Base-by-base conservation (phyloP, 2,888 invertebrate genomes). In the Chymomyza caudatula region DNA sequence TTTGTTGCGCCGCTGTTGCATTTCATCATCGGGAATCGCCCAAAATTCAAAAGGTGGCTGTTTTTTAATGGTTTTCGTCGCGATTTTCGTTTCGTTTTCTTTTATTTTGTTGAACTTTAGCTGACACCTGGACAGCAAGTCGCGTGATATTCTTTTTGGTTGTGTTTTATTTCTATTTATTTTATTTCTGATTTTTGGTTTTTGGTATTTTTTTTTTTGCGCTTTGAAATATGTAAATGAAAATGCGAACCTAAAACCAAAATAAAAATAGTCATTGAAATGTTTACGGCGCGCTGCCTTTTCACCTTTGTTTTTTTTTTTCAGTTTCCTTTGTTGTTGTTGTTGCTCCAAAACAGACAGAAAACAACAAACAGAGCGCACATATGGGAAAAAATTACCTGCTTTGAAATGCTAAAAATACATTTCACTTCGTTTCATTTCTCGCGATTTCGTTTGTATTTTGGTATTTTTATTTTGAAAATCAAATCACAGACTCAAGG, bases 211-310 rank as follows among this genome's bases (percentile, higher is more conserved):
- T 11, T 51, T 51, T 20, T 5, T 8, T 2, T 37, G 29, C 11
- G 29, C 29, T 37, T 37, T 37, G 29, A 37, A 37, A 37, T 37
- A 11, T 37, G 29, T 37, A 37, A 37, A 37, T 37, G 29, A 37
- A 54, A 13, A 54, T 15, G n/a, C n/a, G 23, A 54, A 54, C 11
- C 20, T 22, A 25, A 23, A 19, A 20, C 15, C 17, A 25, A 81
- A 68, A 68, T 79, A 78, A 74, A 86, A 81, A 86, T 86, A 86
- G 76, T 81, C 84, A 81, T 81, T 86, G 86, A 84, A 80, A 84
- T 81, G 84, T 84, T 80, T 86, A 77, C 80, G 67, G 74, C 63
- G 60, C 56, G 55, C 61, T 61, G 74, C 61, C 60, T 60, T 59
- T 67, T 65, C 63, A 19, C 68, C 63, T 75, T 59, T 63, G 63